phyloP scores from a whole-genome alignment of 1,140 invertebrate genomes.

The Zaprionus vittiger region DNA sequence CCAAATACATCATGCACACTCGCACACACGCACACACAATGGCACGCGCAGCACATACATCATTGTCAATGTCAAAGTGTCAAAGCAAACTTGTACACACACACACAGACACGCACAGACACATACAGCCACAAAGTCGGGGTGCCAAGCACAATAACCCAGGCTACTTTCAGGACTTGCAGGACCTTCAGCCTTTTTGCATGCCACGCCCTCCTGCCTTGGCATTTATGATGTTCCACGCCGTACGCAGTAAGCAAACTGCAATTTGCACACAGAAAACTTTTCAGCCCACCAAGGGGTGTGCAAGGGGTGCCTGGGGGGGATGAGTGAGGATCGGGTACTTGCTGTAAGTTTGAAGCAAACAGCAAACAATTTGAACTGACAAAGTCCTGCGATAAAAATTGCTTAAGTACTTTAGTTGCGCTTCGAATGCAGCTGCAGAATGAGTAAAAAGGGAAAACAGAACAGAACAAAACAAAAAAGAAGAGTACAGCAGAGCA shows the following conservation, averaged over 20 bases:
- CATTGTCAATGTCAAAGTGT: constrained; percentile 82
- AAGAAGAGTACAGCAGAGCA: not conserved
- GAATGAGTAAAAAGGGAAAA: constrained; percentile 7
- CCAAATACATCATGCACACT: constrained; percentile 23
- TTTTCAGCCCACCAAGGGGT: constrained; percentile 23
- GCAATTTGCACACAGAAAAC: constrained; percentile 66
- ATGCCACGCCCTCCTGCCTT: constrained; percentile 52
- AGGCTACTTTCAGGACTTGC: constrained; percentile 19
- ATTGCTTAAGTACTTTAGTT: constrained; percentile 77
- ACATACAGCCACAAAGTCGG: constrained; percentile 14
- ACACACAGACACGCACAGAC: not conserved
- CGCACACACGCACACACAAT: constrained; percentile 27
- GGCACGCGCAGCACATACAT: constrained; percentile 66
- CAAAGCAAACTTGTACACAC: constrained; percentile 74
- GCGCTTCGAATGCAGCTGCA: constrained; percentile 49
- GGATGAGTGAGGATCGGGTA: not conserved
- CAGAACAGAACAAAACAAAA: not conserved
- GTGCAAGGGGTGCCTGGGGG: not conserved
- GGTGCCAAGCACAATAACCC: constrained; percentile 28
- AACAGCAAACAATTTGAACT: constrained; percentile 74
- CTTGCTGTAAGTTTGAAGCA: constrained; percentile 56
- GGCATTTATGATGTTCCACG: constrained; percentile 73
- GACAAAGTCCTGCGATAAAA: constrained; percentile 77
- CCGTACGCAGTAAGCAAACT: constrained; percentile 63
- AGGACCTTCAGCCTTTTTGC: constrained; percentile 42